Evolutionary conservation across 2,113 vertebrate genomes (phyloP).

Genomic region (Rhinoptilus africanus): DNA sequence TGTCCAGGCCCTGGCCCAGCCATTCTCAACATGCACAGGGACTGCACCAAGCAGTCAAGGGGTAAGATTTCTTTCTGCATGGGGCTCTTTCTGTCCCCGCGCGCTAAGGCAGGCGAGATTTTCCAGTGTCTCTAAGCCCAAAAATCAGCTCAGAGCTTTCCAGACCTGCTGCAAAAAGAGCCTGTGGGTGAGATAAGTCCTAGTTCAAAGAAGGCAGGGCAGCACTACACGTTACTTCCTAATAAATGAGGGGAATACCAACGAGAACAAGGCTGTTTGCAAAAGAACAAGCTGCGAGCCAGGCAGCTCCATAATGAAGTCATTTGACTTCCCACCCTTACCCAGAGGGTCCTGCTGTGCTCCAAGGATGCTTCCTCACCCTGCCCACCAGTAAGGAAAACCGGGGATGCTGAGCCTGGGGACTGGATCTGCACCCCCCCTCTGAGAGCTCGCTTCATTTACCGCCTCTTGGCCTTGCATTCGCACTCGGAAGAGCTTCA

Average conservation of each 20-base stretch:
- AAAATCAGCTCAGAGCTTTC: background rate
- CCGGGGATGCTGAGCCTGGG: rapidly evolving
- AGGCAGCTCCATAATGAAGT: background rate
- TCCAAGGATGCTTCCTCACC: background rate
- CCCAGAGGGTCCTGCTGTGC: background rate
- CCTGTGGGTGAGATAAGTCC: background rate
- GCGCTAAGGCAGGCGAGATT: background rate
- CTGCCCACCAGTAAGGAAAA: background rate
- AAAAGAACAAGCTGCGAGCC: background rate
- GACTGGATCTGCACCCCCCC: background rate
- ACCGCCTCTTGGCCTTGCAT: conserved; percentile 99
- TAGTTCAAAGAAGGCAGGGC: background rate
- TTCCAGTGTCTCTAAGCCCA: background rate
- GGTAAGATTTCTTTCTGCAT: background rate
- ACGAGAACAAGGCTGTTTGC: background rate
- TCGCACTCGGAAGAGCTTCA: conserved; percentile 94
- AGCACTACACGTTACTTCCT: background rate
- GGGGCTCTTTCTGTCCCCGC: background rate
- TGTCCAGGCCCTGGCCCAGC: background rate
- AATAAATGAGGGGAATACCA: background rate
- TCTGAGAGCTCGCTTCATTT: conserved; percentile 51
- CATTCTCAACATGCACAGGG: background rate
- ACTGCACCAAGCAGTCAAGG: background rate
- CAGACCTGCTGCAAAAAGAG: background rate
- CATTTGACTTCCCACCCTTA: background rate